phyloP scores from a whole-genome alignment of 2,113 vertebrate species.

The Cephalopterus ornatus region DNA sequence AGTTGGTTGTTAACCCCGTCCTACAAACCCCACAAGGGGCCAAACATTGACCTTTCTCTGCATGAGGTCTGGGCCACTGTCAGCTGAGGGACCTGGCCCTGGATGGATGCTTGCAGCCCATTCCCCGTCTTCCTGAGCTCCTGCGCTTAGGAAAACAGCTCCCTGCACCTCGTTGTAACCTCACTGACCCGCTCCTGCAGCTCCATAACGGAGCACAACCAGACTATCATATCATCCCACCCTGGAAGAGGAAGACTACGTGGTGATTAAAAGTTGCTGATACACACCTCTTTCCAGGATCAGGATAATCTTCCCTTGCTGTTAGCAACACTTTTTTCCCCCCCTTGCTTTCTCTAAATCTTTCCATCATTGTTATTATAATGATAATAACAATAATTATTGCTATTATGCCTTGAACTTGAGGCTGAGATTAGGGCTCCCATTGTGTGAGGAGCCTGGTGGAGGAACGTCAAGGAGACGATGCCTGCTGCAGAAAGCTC shows the following conservation, averaged over 20 bases:
- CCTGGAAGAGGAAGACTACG: background rate
- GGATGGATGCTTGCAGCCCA: background rate
- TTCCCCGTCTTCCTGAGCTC: background rate
- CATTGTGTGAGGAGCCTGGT: background rate
- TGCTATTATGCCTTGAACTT: background rate
- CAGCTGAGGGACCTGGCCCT: background rate
- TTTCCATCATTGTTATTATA: slow-evolving; percentile 50
- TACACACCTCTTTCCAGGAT: slow-evolving; percentile 55
- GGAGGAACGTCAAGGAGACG: background rate
- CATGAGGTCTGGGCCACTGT: background rate
- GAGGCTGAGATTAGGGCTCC: slow-evolving; percentile 20
- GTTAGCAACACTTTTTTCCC: background rate
- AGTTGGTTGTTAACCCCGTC: slow-evolving; percentile 14
- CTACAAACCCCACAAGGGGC: background rate
- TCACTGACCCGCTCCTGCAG: background rate
- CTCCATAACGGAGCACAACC: background rate
- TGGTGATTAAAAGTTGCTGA: slow-evolving; percentile 8
- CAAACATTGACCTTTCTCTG: background rate
- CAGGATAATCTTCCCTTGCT: slow-evolving; percentile 38
- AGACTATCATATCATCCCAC: background rate
- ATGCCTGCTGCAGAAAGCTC: background rate
- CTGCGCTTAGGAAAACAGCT: background rate
- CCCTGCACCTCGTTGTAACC: background rate
- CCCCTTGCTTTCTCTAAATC: slow-evolving; percentile 31
- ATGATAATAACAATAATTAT: slow-evolving; percentile 49